Evolutionary conservation across 2,888 invertebrate genomes (phyloP).

Genomic region (Disparrhopalites patrizii): DNA sequence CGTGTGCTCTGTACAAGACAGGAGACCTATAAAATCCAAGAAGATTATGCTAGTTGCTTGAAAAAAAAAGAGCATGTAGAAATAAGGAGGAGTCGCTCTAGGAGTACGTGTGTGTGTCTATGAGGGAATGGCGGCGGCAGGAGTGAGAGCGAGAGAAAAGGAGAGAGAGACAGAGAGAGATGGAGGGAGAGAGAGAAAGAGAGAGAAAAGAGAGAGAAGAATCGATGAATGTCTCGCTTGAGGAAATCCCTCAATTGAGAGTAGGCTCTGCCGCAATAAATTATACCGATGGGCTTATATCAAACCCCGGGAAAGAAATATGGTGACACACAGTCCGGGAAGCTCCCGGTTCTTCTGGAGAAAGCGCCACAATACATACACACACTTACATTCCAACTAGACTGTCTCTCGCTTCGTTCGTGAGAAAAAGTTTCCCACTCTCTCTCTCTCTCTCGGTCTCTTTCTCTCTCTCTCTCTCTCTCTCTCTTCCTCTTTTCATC

Average conservation of each 20-base stretch:
- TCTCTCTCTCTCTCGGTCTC: background rate
- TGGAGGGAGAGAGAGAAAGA: background rate
- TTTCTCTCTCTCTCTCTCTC: background rate
- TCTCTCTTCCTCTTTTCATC: background rate
- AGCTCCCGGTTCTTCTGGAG: slow-evolving; percentile 25
- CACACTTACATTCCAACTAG: background rate
- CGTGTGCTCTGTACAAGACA: too few species aligned
- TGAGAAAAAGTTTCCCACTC: background rate
- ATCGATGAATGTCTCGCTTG: slow-evolving; percentile 49
- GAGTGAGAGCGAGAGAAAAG: too few species aligned
- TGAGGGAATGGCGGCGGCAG: slow-evolving; percentile 18
- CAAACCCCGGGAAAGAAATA: slow-evolving; percentile 49
- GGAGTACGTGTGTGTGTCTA: slow-evolving; percentile 20
- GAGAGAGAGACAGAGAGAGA: too few species aligned
- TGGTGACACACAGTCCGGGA: slow-evolving; percentile 46
- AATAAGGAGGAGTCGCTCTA: background rate
- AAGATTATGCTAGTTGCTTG: too few species aligned
- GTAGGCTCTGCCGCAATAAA: slow-evolving; percentile 46
- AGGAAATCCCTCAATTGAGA: slow-evolving; percentile 49
- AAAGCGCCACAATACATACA: slow-evolving; percentile 5
- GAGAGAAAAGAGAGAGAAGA: slow-evolving; percentile 34
- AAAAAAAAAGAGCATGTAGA: background rate
- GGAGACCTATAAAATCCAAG: too few species aligned
- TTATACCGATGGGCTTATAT: slow-evolving; percentile 48
- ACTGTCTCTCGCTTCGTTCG: background rate